Percentiles rank a stretch among this genome's conserved stretches.
Conservation (phyloP, 2,888 invertebrate species). For the Drosophila diplacantha region DNA sequence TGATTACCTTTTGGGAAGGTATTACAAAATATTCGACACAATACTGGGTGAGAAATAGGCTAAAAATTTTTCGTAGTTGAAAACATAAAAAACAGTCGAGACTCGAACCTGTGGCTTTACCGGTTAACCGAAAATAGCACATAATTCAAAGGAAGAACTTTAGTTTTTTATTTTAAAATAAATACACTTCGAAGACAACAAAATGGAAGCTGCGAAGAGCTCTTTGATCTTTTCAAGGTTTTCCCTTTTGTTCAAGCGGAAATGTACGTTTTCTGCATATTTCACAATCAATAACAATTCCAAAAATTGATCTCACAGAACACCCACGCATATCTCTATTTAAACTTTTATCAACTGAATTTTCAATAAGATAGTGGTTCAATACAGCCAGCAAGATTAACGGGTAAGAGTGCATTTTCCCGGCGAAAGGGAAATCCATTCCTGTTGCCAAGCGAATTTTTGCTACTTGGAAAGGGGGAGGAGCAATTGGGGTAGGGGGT, state of each 20-base stretch:
- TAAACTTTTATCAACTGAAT: background rate
- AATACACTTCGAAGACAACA: background rate
- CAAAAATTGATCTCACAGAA: background rate
- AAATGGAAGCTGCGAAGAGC: background rate
- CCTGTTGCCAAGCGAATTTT: constrained; percentile 29
- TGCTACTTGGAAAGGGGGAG: background rate
- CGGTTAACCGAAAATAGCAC: background rate
- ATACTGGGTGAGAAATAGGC: too few species aligned
- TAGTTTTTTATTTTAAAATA: background rate
- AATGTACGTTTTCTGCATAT: constrained; percentile 1
- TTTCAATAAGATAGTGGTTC: background rate
- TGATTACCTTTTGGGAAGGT: background rate
- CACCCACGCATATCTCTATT: background rate
- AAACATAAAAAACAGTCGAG: background rate
- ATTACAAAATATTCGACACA: background rate
- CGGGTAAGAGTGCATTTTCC: constrained; percentile 8
- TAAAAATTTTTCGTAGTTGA: too few species aligned
- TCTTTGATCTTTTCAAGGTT: background rate
- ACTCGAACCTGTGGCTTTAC: background rate
- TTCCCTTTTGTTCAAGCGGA: too few species aligned
- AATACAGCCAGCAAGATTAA: background rate
- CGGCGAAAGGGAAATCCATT: constrained; percentile 16
- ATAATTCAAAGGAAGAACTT: background rate
- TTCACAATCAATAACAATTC: constrained; percentile 20
- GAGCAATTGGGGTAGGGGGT: constrained; percentile 1